A percentile compares a stretch with the other conserved stretches of the same genome.
Evolutionary conservation across 2,888 invertebrate genomes (phyloP).

Genomic region (Pocota personata): DNA sequence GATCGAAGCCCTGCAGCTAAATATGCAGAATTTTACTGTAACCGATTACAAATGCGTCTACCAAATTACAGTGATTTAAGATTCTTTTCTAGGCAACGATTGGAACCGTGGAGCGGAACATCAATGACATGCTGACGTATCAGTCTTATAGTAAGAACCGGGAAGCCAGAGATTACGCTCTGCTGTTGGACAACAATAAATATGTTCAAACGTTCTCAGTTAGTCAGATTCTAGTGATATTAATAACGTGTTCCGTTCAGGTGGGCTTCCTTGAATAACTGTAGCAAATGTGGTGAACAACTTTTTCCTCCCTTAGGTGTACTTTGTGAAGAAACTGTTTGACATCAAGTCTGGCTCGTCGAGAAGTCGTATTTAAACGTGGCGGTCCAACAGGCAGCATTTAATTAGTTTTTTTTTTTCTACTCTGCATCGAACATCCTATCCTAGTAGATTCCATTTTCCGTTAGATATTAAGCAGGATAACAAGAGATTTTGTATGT

Average conservation of each 20-base stretch:
- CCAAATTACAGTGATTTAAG: not conserved
- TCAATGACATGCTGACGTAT: conserved; percentile 92
- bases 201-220: conserved; percentile 96
- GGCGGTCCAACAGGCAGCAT: not conserved
- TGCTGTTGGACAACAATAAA: conserved; percentile 91
- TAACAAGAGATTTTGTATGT: conserved; percentile 35
- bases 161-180: conserved; percentile 92
- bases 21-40: conserved; percentile 95
- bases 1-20: conserved; percentile 92
- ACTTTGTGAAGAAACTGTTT: conserved; percentile 94
- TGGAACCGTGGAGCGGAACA: conserved; percentile 91
- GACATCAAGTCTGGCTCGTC: conserved; percentile 88
- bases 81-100: conserved; percentile 86
- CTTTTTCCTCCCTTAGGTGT: conserved; percentile 86
- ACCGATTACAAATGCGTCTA: not conserved
- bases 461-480: conserved; percentile 43
- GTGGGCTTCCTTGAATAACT: conserved; percentile 82
- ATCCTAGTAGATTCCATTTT: conserved; percentile 38
- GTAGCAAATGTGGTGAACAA: not conserved
- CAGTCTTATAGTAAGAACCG: conserved; percentile 91
- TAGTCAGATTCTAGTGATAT: conserved; percentile 92
- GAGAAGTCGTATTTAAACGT: conserved; percentile 81
- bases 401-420: conserved; percentile 24
- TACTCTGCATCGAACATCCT: conserved; percentile 29
- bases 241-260: conserved; percentile 90